Evolutionary conservation across 1,140 invertebrate genomes (phyloP).

Genomic region (Zaprionus africanus): DNA sequence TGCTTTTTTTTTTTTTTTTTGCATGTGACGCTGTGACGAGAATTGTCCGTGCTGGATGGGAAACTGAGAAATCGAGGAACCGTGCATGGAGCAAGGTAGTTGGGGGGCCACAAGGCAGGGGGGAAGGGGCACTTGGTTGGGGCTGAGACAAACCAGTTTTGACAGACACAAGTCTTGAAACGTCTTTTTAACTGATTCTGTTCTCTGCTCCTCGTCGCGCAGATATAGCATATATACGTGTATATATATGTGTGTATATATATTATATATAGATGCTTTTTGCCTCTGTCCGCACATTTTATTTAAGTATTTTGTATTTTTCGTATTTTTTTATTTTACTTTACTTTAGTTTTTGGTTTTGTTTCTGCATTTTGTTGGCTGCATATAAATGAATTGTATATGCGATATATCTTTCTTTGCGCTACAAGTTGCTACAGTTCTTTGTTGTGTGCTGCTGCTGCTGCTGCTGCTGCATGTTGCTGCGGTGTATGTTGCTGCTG

Average conservation of each 20-base stretch:
- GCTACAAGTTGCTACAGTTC: constrained; percentile 80
- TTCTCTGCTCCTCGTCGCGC: constrained; percentile 16
- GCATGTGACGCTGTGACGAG: constrained; percentile 70
- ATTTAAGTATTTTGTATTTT: constrained; percentile 74
- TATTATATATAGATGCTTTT: constrained; percentile 29
- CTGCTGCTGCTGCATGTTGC: constrained; percentile 35
- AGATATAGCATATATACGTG: constrained; percentile 17
- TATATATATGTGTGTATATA: constrained; percentile 36
- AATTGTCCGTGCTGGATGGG: constrained; percentile 74
- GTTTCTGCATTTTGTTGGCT: constrained; percentile 73
- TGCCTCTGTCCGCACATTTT: constrained; percentile 68
- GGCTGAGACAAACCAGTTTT: constrained; percentile 73
- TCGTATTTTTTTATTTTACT: constrained; percentile 19
- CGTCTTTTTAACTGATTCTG: constrained; percentile 82
- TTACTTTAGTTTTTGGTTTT: constrained; percentile 70
- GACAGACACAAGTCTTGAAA: constrained; percentile 80
- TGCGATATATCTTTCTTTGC: constrained; percentile 35
- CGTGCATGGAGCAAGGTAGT: constrained; percentile 25
- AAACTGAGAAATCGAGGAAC: constrained; percentile 53
- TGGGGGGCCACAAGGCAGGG: neutral
- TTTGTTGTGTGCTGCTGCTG: constrained; percentile 59
- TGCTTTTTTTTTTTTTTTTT: constrained; percentile 66
- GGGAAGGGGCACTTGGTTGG: constrained; percentile 38
- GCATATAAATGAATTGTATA: constrained; percentile 81
- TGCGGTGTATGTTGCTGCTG: constrained; percentile 43